These are phyloP conservation scores for Callocephalon fimbriatum DNA, from an alignment of 2,113 vertebrate genomes.

Conservation along the genomic window DNA sequence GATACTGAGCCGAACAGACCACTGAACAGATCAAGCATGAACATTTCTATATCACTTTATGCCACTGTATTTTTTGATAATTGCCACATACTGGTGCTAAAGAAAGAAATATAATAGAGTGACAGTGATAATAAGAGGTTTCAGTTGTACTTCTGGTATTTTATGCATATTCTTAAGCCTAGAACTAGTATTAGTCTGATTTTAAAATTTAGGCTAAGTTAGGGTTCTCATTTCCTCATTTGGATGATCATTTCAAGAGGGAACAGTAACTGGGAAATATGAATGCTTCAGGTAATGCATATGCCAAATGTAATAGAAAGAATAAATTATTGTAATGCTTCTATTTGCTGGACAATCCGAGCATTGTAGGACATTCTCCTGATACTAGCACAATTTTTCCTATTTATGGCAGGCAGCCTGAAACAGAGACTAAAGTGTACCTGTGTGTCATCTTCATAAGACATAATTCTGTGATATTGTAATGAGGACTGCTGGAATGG, in stretches of 20 bases:
- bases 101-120: neutral
- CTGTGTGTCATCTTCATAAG: slow-evolving; percentile 2
- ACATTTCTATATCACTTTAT: neutral
- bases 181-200: neutral
- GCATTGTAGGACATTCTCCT: slow-evolving; percentile 10
- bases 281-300: slow-evolving; percentile 26
- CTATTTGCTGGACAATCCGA: slow-evolving; percentile 34
- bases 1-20: neutral
- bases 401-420: slow-evolving; percentile 20
- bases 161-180: neutral
- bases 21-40: neutral
- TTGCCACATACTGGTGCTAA: neutral
- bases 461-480: slow-evolving; percentile 47
- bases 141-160: neutral
- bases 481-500: slow-evolving; percentile 22
- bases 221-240: slow-evolving; percentile 27
- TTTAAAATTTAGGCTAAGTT: slow-evolving; percentile 7
- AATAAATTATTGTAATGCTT: slow-evolving; percentile 30
- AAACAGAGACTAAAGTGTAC: slow-evolving; percentile 27
- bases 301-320: slow-evolving; percentile 39
- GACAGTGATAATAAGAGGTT: neutral
- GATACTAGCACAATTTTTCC: neutral
- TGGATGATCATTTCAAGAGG: neutral
- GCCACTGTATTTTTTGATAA: neutral
- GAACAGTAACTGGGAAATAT: neutral